A percentile compares a stretch with the other conserved stretches of the same genome.
Conservation (phyloP, 2,113 vertebrate genomes). For the Onychostruthus taczanowskii region DNA sequence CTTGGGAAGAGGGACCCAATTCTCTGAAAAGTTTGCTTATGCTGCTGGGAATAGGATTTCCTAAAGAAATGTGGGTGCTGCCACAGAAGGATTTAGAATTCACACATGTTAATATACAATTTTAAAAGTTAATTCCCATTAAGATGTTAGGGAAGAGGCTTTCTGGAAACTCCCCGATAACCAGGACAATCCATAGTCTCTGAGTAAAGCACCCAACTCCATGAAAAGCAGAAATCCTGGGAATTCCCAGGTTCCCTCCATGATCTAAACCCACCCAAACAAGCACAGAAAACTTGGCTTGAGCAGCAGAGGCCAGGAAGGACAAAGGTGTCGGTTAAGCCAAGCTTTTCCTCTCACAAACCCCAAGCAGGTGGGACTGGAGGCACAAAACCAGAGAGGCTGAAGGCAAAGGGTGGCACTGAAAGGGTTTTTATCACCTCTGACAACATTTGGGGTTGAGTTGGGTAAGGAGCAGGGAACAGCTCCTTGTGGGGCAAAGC, state of each 20-base stretch:
- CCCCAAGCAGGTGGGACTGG: neutral
- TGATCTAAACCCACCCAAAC: neutral
- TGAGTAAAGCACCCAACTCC: neutral
- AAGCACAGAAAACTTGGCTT: neutral
- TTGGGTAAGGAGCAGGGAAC: neutral
- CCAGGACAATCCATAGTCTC: neutral
- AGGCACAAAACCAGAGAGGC: neutral
- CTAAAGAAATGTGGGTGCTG: neutral
- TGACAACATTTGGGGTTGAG: neutral
- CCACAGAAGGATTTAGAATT: neutral
- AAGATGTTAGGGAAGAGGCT: neutral
- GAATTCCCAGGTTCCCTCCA: neutral
- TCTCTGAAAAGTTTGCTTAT: neutral
- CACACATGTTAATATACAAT: accelerated
- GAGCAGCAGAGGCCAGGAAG: neutral
- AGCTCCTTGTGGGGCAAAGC: neutral
- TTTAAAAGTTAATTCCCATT: neutral
- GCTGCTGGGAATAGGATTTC: neutral
- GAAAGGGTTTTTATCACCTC: neutral
- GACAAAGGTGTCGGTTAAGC: neutral
- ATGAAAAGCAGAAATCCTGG: neutral
- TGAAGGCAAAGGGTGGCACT: neutral
- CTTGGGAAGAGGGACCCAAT: neutral
- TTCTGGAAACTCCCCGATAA: neutral
- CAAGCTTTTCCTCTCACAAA: neutral